Conservation (phyloP, 2,797 vertebrate species). For the Otolemur crassicaudatus region DNA sequence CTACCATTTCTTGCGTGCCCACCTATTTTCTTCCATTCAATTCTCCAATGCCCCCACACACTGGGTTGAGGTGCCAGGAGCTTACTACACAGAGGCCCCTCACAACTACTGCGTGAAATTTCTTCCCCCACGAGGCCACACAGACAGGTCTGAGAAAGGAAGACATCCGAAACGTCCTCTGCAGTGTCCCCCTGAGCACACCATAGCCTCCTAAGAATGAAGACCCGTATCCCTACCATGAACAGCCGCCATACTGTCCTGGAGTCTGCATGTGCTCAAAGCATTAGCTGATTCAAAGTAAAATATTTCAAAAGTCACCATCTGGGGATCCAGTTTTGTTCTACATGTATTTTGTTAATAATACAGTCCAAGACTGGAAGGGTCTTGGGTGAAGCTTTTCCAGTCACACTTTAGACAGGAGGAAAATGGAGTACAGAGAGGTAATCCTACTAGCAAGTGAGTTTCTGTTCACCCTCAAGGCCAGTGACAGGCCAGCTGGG, state of each 20-base stretch:
- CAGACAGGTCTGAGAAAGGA: no score
- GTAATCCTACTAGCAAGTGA: rapidly evolving
- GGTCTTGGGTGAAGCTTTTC: background rate
- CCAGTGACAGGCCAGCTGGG: background rate
- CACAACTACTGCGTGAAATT: background rate
- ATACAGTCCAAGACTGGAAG: background rate
- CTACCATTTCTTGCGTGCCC: background rate
- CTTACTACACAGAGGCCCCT: background rate
- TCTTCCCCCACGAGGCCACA: background rate
- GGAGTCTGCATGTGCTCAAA: background rate
- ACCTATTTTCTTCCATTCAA: background rate
- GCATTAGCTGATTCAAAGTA: background rate
- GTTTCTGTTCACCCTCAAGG: background rate
- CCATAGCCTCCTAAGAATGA: background rate
- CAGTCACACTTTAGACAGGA: background rate
- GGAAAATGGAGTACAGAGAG: background rate
- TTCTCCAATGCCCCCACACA: background rate
- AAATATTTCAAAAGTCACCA: background rate
- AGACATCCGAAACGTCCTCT: rapidly evolving
- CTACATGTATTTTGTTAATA: background rate
- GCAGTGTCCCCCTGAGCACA: background rate
- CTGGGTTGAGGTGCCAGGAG: no score
- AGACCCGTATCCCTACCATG: rapidly evolving
- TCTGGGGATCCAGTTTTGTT: background rate
- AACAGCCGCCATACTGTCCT: no score